phyloP scores from a whole-genome alignment of 2,888 invertebrate species.

The Ophonus ardosiacus region DNA sequence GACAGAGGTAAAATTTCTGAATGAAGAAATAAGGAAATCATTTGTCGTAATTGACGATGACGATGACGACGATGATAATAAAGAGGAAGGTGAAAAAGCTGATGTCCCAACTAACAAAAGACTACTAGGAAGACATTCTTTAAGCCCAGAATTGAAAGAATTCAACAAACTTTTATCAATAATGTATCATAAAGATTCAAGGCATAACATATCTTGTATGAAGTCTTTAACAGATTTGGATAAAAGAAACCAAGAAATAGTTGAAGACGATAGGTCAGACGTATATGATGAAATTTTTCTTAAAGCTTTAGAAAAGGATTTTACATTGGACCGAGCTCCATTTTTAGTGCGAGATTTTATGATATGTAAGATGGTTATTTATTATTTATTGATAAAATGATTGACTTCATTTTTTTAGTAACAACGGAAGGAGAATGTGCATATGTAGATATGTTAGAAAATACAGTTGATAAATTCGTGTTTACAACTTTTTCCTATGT shows the following conservation, averaged over 20 bases:
- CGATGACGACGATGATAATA: not conserved
- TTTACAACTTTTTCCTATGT: slow-evolving; percentile 71
- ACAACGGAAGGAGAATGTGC: slow-evolving; percentile 76
- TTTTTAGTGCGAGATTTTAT: slow-evolving; percentile 79
- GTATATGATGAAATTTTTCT: slow-evolving; percentile 70
- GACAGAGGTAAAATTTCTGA: not conserved
- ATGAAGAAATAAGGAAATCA: not conserved
- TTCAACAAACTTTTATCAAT: no score
- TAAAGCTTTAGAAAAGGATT: slow-evolving; percentile 76
- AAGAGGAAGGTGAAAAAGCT: not conserved
- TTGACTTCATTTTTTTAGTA: slow-evolving; percentile 70
- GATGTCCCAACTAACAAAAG: no score
- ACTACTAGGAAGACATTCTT: no score
- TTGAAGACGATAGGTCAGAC: slow-evolving; percentile 68
- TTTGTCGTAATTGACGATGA: not conserved
- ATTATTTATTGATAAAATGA: not conserved
- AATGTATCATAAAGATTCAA: no score
- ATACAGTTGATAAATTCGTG: slow-evolving; percentile 75
- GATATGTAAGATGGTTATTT: slow-evolving; percentile 74
- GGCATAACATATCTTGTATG: no score
- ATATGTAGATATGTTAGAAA: slow-evolving; percentile 77
- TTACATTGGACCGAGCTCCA: slow-evolving; percentile 75
- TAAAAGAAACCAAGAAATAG: not conserved
- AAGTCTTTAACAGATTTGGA: not conserved
- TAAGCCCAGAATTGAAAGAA: no score